Evolutionary conservation across 2,113 vertebrate species (phyloP).

Genomic region (Psettodes erumei): DNA sequence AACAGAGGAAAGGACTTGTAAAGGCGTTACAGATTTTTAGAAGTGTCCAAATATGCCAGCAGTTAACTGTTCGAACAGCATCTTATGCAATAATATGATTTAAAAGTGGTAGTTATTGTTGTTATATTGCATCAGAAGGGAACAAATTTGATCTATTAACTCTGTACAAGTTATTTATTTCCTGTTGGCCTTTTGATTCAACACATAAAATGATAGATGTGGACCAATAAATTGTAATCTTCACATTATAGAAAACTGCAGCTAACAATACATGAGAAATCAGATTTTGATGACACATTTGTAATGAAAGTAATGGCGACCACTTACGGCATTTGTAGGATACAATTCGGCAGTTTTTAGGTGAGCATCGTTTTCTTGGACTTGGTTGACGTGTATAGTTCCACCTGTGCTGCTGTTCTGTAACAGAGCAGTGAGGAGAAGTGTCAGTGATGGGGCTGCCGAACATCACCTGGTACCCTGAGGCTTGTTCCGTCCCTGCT

Average conservation of each 20-base stretch:
- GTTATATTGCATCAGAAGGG: not conserved
- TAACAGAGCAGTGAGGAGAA: constrained; percentile 23
- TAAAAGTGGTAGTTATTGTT: no score
- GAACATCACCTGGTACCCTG: constrained; percentile 59
- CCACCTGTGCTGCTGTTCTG: not conserved
- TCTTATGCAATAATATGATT: not conserved
- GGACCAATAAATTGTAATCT: no score
- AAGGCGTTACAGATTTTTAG: not conserved
- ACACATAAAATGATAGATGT: no score
- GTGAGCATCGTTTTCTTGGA: not conserved
- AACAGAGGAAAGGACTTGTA: not conserved
- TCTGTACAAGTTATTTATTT: not conserved
- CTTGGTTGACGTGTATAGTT: constrained; percentile 1
- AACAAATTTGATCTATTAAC: not conserved
- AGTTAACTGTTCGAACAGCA: not conserved
- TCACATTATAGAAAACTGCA: no score
- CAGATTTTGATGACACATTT: no score
- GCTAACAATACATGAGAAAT: no score
- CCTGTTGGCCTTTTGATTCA: not conserved
- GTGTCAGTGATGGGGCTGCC: constrained; percentile 27
- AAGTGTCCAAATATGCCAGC: not conserved
- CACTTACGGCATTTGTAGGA: no score
- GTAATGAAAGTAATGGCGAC: no score
- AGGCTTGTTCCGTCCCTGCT: constrained; percentile 61
- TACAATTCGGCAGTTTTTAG: not conserved